phyloP scores from a whole-genome alignment of 1,140 invertebrate species.

The Aphaenogaster ashmeadi region DNA sequence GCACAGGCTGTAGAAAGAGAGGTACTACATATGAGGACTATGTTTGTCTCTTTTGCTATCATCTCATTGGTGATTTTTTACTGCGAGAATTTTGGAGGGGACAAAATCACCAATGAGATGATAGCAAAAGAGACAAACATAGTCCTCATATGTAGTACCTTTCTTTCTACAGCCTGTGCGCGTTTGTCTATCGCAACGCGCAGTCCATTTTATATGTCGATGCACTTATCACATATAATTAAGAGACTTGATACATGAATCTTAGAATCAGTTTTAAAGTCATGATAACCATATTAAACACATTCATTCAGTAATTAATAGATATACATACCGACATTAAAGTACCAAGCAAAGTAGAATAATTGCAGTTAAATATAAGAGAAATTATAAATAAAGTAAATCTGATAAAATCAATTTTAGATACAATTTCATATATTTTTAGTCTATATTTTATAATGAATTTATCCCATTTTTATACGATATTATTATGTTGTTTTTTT shows the following conservation, averaged over 20 bases:
- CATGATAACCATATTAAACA: background rate
- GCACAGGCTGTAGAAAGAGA: no score
- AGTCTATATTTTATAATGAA: background rate
- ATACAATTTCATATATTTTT: constrained; percentile 8
- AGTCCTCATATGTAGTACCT: no score
- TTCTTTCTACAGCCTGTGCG: no score
- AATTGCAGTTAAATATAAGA: constrained; percentile 9
- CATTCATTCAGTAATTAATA: background rate
- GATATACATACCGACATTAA: background rate
- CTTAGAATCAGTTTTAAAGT: background rate
- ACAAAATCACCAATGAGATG: no score
- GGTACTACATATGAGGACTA: no score
- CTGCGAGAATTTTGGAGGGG: no score
- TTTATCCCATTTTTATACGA: background rate
- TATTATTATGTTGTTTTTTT: background rate
- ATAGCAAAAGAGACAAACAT: no score
- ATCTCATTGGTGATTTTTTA: no score
- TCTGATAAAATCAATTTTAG: background rate
- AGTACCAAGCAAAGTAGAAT: background rate
- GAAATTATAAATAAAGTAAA: background rate
- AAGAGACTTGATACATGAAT: background rate
- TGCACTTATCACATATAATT: background rate
- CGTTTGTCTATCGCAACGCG: no score
- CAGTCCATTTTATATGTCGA: no score
- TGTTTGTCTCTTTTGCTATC: no score